Evolutionary conservation across 1,140 invertebrate species (phyloP).

Genomic region (Copidosoma floridanum): DNA sequence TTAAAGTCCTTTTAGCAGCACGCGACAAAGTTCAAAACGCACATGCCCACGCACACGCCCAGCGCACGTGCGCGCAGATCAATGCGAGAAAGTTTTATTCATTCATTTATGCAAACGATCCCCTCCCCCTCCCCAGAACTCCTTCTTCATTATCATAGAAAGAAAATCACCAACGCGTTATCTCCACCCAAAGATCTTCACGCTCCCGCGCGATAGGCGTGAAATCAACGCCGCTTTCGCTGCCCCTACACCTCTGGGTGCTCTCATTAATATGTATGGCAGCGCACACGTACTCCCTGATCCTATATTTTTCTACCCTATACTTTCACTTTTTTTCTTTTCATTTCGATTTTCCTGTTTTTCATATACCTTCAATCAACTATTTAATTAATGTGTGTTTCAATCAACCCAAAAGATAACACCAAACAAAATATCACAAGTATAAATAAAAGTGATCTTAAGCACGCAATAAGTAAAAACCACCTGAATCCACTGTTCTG

Average conservation of each 20-base stretch:
- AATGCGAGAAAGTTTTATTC: conserved; percentile 36
- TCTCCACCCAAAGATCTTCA: conserved; percentile 52
- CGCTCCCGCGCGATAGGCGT: conserved; percentile 50
- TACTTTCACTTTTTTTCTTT: neutral
- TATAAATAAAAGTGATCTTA: no score
- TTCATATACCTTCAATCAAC: neutral
- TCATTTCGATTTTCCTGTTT: neutral
- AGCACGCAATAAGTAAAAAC: no score
- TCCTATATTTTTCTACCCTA: neutral
- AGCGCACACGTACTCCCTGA: neutral
- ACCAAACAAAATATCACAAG: no score
- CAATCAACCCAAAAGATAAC: neutral
- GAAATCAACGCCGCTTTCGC: conserved; percentile 47
- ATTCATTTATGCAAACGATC: conserved; percentile 42
- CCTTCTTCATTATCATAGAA: no score
- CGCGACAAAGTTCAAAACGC: conserved; percentile 17
- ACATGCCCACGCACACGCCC: no score
- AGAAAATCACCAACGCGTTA: conserved; percentile 48
- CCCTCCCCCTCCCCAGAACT: neutral
- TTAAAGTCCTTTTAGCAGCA: conserved; percentile 4
- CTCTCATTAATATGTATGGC: conserved; percentile 55
- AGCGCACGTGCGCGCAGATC: conserved; percentile 28
- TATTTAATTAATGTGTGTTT: neutral
- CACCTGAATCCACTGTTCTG: no score
- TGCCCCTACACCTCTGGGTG: no score